phyloP scores from a whole-genome alignment of 2,113 vertebrate genomes.

The Irena cyanogastra region DNA sequence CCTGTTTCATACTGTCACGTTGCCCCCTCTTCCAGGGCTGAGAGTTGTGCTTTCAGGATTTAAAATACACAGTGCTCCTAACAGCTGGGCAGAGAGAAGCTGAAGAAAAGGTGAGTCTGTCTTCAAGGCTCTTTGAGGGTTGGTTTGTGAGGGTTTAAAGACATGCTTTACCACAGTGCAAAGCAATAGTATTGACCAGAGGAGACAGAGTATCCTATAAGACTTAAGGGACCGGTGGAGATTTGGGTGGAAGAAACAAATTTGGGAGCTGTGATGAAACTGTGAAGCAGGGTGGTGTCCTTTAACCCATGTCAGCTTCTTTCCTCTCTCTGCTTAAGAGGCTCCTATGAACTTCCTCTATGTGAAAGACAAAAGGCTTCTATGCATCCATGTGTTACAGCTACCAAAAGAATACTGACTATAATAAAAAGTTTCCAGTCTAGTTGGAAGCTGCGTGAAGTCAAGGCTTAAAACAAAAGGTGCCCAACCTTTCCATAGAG shows the following conservation, averaged over 20 bases:
- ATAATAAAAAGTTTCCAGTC: not conserved
- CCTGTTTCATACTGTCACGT: not conserved
- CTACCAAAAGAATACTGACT: not conserved
- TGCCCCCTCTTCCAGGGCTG: no score
- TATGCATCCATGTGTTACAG: not conserved
- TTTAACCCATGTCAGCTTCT: not conserved
- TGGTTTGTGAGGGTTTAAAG: not conserved
- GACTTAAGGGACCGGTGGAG: not conserved
- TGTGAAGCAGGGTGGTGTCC: not conserved
- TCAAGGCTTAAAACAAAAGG: not conserved
- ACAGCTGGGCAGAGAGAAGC: not conserved
- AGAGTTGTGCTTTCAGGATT: not conserved
- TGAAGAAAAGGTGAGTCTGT: not conserved
- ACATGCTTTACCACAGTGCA: fast-evolving
- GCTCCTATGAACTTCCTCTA: no score
- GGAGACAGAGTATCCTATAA: not conserved
- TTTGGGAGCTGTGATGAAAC: not conserved
- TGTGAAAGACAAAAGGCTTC: no score
- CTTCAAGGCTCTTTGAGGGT: not conserved
- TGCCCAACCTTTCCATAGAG: fast-evolving
- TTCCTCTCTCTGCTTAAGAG: not conserved
- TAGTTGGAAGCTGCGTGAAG: not conserved
- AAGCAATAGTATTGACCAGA: not conserved
- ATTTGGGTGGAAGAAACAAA: not conserved
- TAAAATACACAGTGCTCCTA: fast-evolving